phyloP scores from a whole-genome alignment of 2,888 invertebrate species.

The Dynastes maya region DNA sequence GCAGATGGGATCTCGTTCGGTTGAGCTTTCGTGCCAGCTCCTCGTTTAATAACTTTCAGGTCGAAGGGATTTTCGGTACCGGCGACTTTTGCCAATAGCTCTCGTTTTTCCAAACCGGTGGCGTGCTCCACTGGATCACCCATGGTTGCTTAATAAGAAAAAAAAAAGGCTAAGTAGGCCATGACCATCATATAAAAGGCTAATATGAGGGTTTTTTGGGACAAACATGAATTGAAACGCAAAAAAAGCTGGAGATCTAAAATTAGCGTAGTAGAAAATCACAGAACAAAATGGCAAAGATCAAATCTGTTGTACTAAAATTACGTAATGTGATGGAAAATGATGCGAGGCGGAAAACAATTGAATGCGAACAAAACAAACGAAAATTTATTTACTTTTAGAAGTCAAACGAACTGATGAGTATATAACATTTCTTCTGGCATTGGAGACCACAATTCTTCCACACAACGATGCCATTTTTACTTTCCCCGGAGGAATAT shows the following conservation, averaged over 20 bases:
- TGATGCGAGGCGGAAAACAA: constrained; percentile 16
- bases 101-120: constrained; percentile 93
- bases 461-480: constrained; percentile 86
- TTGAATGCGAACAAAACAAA: constrained; percentile 50
- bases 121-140: constrained; percentile 94
- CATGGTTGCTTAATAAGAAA: constrained; percentile 75
- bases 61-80: constrained; percentile 93
- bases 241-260: background rate
- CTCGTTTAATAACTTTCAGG: constrained; percentile 87
- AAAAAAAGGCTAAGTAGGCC: constrained; percentile 20
- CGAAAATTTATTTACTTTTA: constrained; percentile 75
- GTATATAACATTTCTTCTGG: constrained; percentile 77
- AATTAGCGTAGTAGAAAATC: constrained; percentile 9
- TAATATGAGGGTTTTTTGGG: background rate
- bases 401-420: constrained; percentile 76
- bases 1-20: constrained; percentile 94
- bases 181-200: background rate
- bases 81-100: constrained; percentile 87
- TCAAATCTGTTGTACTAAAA: constrained; percentile 51
- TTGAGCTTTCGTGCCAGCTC: constrained; percentile 84
- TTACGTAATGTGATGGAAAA: constrained; percentile 65
- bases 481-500: constrained; percentile 19
- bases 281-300: constrained; percentile 47
- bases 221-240: background rate
- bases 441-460: constrained; percentile 78